Conservation (phyloP, 2,797 vertebrate genomes). For the Echeneis naucrates region DNA sequence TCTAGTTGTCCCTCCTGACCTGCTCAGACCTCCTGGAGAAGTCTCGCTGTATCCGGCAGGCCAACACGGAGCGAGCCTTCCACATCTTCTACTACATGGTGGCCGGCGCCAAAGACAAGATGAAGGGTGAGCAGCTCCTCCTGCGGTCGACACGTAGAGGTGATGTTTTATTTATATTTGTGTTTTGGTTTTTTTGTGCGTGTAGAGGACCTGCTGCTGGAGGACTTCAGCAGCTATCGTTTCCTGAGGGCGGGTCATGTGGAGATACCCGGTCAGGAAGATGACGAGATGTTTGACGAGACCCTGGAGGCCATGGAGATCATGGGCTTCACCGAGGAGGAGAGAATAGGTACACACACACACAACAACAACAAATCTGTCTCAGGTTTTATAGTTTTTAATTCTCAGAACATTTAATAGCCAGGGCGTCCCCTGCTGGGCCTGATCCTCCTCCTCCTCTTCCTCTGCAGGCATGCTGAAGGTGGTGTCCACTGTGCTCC, state of each 20-base stretch:
- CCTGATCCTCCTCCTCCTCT: neutral
- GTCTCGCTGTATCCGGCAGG: slow-evolving; percentile 95
- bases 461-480: slow-evolving; percentile 88
- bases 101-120: slow-evolving; percentile 89
- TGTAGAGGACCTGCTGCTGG: slow-evolving; percentile 92
- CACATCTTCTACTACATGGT: slow-evolving; percentile 99
- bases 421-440: too few relatives aligned
- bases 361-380: too few relatives aligned
- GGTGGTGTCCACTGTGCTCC: slow-evolving; percentile 94
- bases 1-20: slow-evolving; percentile 16
- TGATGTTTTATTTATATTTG: neutral
- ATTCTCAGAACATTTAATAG: too few relatives aligned
- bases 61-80: slow-evolving; percentile 92
- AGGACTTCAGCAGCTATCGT: slow-evolving; percentile 90
- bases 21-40: slow-evolving; percentile 95
- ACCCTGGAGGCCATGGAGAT: slow-evolving; percentile 96
- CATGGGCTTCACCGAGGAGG: slow-evolving; percentile 95
- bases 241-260: slow-evolving; percentile 92
- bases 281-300: slow-evolving; percentile 93
- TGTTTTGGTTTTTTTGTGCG: slow-evolving; percentile 23
- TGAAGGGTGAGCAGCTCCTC: slow-evolving; percentile 73
- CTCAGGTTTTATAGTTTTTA: too few relatives aligned
- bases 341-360: slow-evolving; percentile 83
- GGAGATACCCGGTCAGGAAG: slow-evolving; percentile 91
- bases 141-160: neutral